A percentile compares a stretch with the other conserved stretches of the same genome.
phyloP scores from a whole-genome alignment of 2,797 vertebrate species.

The Mallotus villosus region DNA sequence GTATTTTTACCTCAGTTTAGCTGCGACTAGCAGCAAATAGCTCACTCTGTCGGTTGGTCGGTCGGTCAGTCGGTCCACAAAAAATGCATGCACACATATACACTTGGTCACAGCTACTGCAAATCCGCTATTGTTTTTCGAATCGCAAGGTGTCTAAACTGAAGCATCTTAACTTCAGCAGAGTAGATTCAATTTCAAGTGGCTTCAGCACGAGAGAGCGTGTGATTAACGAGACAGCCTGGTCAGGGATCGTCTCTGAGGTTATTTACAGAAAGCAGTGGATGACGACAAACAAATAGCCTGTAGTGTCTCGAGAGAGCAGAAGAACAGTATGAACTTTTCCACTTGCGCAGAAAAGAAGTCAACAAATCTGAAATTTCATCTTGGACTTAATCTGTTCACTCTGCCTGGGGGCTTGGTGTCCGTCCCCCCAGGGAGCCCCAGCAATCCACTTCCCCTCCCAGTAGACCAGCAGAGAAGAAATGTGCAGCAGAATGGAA shows the following conservation, averaged over 20 bases:
- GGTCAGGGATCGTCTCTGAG: slow-evolving; percentile 35
- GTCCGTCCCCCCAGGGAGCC: slow-evolving; percentile 67
- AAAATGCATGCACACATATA: too few relatives aligned
- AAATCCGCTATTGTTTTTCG: background rate
- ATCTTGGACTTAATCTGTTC: slow-evolving; percentile 71
- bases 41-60: too few relatives aligned
- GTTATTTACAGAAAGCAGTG: slow-evolving; percentile 25
- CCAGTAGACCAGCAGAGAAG: slow-evolving; percentile 60
- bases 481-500: slow-evolving; percentile 75
- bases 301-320: slow-evolving; percentile 29
- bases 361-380: slow-evolving; percentile 65
- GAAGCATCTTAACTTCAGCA: background rate
- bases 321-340: slow-evolving; percentile 50
- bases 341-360: slow-evolving; percentile 36
- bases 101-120: too few relatives aligned
- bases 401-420: slow-evolving; percentile 64
- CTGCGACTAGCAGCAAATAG: too few relatives aligned
- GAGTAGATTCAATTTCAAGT: background rate
- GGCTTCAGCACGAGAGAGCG: background rate
- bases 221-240: slow-evolving; percentile 17
- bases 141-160: slow-evolving; percentile 2
- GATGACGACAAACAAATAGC: slow-evolving; percentile 39
- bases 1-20: too few relatives aligned
- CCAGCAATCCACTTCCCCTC: slow-evolving; percentile 53
- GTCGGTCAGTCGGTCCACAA: too few relatives aligned